These are phyloP conservation scores for Colletes latitarsis DNA, from an alignment of 1,140 invertebrate species.

Conservation along the genomic window DNA sequence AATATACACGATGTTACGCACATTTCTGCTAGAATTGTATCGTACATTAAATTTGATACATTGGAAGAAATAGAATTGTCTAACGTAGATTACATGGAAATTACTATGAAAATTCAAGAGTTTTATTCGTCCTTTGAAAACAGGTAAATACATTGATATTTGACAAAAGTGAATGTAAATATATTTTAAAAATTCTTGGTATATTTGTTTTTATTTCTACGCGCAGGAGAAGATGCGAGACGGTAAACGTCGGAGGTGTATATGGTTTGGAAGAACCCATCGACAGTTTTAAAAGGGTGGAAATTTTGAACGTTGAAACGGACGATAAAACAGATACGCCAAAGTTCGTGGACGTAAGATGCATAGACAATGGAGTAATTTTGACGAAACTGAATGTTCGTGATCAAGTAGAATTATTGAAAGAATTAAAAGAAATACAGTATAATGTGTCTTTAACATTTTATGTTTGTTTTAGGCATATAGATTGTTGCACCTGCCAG, in stretches of 20 bases:
- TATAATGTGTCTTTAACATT: background rate
- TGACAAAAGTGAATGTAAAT: background rate
- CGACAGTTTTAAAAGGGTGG: slow-evolving; percentile 71
- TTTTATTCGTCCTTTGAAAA: slow-evolving; percentile 66
- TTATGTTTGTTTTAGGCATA: slow-evolving; percentile 57
- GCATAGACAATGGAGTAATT: slow-evolving; percentile 72
- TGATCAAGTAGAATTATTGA: slow-evolving; percentile 2
- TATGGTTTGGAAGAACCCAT: slow-evolving; percentile 64
- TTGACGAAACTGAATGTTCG: slow-evolving; percentile 61
- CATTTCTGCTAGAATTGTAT: slow-evolving; percentile 73
- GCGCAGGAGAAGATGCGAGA: slow-evolving; percentile 52
- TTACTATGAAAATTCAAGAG: slow-evolving; percentile 59
- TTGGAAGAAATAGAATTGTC: slow-evolving; percentile 50
- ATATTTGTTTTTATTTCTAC: slow-evolving; percentile 10
- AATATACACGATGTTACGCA: slow-evolving; percentile 73
- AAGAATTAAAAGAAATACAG: background rate
- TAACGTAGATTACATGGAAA: slow-evolving; percentile 56
- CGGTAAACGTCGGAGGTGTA: slow-evolving; percentile 64
- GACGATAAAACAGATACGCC: slow-evolving; percentile 49
- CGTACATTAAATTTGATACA: slow-evolving; percentile 47
- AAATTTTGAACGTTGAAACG: slow-evolving; percentile 66
- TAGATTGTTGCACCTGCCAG: slow-evolving; percentile 68
- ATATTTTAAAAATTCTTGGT: slow-evolving; percentile 3
- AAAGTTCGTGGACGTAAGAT: slow-evolving; percentile 63
- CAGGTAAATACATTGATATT: slow-evolving; percentile 48